These are phyloP conservation scores for Spheniscus mendiculus DNA, from an alignment of 2,113 vertebrate genomes.

Conservation along the genomic window DNA sequence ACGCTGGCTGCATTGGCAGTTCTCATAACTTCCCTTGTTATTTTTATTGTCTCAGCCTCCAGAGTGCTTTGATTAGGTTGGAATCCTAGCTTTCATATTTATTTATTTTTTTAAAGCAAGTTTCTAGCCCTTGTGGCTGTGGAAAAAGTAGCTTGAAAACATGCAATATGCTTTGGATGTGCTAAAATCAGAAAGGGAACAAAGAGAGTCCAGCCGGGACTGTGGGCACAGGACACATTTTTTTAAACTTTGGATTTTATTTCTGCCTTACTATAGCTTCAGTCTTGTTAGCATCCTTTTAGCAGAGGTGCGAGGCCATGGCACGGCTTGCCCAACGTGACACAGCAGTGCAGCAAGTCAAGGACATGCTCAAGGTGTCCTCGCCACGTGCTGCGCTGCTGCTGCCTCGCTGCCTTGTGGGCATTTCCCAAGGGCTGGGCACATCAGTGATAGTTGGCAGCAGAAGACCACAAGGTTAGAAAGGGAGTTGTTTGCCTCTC, in stretches of 20 bases:
- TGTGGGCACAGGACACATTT: fast-evolving
- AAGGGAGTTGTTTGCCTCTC: neutral
- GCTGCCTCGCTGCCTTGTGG: fast-evolving
- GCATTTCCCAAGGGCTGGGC: neutral
- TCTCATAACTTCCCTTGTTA: neutral
- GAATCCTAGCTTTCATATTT: neutral
- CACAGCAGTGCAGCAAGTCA: neutral
- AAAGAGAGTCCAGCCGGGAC: neutral
- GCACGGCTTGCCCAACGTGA: neutral
- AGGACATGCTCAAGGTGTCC: neutral
- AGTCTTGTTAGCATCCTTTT: neutral
- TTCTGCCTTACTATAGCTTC: neutral
- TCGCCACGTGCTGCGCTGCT: fast-evolving
- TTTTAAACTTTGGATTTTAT: neutral
- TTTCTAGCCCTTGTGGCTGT: neutral
- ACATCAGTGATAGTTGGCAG: fast-evolving
- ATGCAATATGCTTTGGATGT: neutral
- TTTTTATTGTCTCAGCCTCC: slow-evolving; percentile 25
- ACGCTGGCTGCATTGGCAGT: neutral
- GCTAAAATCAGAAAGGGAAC: neutral
- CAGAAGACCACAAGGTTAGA: neutral
- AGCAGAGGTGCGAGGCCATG: neutral
- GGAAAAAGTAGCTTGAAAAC: slow-evolving; percentile 22
- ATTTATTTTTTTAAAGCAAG: neutral
- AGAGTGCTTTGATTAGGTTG: slow-evolving; percentile 35